A percentile compares a stretch with the other conserved stretches of the same genome.
Evolutionary conservation across 2,113 vertebrate genomes (phyloP).

Genomic region (cattle (Bos taurus)): ARS-UCD2.0 NC_037348.1:35673001-35673500

Average conservation of each 20-base stretch:
- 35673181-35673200: not conserved
- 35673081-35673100: not conserved
- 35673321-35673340: not conserved
- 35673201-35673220: not conserved
- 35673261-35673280: not conserved
- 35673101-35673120: not conserved
- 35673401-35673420: not conserved
- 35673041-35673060: not conserved
- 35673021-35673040: not conserved
- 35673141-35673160: not conserved
- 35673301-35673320: not conserved
- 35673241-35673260: not conserved
- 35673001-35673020: constrained; percentile 3
- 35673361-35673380: not conserved
- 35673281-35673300: not conserved
- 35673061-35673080: not conserved
- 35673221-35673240: not conserved
- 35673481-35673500: not conserved
- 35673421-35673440: not conserved
- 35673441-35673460: not conserved
- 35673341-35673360: not conserved
- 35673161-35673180: not conserved
- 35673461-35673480: not conserved
- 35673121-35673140: not conserved
- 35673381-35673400: not conserved